Percentiles rank a stretch among this genome's conserved stretches.
Evolutionary conservation across 2,113 vertebrate genomes (phyloP).

Genomic region (Zapus hudsonius): DNA sequence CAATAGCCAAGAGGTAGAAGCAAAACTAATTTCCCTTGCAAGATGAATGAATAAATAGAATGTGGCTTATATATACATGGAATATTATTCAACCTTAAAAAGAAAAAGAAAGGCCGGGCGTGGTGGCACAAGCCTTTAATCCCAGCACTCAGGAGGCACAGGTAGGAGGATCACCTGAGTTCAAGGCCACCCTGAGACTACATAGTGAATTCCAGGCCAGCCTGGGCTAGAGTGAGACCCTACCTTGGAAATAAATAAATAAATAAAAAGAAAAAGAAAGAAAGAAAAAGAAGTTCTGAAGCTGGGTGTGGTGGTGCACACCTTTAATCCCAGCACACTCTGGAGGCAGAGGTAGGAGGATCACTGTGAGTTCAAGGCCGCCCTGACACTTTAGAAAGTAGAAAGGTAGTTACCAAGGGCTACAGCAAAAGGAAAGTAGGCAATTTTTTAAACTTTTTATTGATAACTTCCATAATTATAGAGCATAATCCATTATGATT

Average conservation of each 20-base stretch:
- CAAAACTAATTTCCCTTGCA: not conserved
- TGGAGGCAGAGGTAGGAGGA: no score
- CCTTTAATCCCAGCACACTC: no score
- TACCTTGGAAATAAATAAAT: not conserved
- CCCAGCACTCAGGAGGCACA: not conserved
- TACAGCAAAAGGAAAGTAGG: no score
- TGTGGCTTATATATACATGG: not conserved
- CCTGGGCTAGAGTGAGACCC: not conserved
- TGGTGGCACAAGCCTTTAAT: not conserved
- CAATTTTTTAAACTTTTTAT: no score
- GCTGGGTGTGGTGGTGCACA: no score
- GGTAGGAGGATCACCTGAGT: not conserved
- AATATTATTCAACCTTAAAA: conserved; percentile 5
- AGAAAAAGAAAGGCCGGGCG: not conserved
- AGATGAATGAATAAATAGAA: conserved; percentile 10
- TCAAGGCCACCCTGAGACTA: not conserved
- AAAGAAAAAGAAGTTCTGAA: not conserved
- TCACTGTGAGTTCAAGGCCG: no score
- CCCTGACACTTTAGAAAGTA: no score
- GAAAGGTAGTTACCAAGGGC: no score
- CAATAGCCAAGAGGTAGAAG: conserved; percentile 1
- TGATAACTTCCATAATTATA: no score
- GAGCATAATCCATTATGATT: no score
- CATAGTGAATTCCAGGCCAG: not conserved
- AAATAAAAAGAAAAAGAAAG: not conserved